Base-by-base conservation (phyloP, 2,113 vertebrate species). In the Brachyhypopomus occidentalis region DNA sequence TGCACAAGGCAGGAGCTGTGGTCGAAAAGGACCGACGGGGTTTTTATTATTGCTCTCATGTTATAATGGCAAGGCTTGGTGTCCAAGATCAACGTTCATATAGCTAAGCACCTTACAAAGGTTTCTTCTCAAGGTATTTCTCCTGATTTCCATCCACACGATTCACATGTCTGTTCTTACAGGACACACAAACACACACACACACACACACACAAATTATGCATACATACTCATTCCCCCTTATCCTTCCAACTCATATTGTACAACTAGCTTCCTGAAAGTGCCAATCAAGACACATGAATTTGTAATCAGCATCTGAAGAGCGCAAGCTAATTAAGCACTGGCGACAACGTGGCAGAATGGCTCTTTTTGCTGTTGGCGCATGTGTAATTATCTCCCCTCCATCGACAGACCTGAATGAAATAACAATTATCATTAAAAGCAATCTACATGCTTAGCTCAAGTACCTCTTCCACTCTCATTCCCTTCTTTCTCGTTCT, bases 251-350 rank as follows among this genome's bases (percentile, higher is more conserved):
- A 64, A 20, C 70, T 83, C 62, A 38, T 60, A 71, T 70, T 76
- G 78, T 80, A 34, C 70, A 52, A 41, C 75, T 71, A 75, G 56
- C 64, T 80, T 74, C 64, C 71, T 84, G 85, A 90, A 92, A 89
- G 84, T 77, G 84, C 85, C 91, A 90, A 93, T 93, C 91, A 93
- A 89, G 88, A 88, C 83, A 60, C 86, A 89, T 86, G 78, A 88
- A 89, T 92, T 84, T 89, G 90, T 88, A 93, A 94, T 93, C 92
- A 92, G 91, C 0, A 76, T 89, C 84, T 85, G 41, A 82, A 87
- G 48, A 86, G 87, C 86, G 76, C 84, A 20, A 58, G 87, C 84
- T 92, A 93, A 93, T 93, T 93, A 93, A 90, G 90, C 88, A 85
- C 75, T 75, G 85, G 87, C 78, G 77, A 86, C 87, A 88, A 86